phyloP scores from a whole-genome alignment of 2,113 vertebrate genomes.

The cat (Felis catus) region DNA sequence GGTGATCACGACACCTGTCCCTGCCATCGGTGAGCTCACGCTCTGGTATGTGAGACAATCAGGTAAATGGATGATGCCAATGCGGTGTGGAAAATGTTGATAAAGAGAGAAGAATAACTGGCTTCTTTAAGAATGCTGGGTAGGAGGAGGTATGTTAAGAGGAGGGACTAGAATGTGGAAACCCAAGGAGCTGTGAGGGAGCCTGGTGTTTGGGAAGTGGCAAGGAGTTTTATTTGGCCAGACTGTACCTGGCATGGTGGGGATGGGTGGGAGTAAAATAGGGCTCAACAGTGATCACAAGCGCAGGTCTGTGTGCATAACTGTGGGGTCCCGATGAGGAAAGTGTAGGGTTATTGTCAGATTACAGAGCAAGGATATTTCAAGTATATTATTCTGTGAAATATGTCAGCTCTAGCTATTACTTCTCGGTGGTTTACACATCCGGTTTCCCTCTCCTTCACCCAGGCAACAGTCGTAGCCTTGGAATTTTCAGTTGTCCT shows the following conservation, averaged over 20 bases:
- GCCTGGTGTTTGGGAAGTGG: neutral
- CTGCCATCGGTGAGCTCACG: neutral
- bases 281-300: neutral
- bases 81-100: neutral
- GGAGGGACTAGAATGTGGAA: neutral
- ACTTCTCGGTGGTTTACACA: neutral
- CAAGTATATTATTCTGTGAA: constrained; percentile 3
- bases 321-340: neutral
- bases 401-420: neutral
- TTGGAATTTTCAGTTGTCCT: neutral
- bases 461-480: neutral
- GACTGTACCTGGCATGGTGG: neutral
- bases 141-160: neutral
- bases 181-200: neutral
- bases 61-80: neutral
- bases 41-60: neutral
- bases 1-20: neutral
- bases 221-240: neutral
- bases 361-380: neutral
- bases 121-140: neutral
- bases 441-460: neutral
- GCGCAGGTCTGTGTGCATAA: neutral
- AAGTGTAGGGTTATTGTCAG: neutral
- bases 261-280: neutral
- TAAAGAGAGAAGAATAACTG: neutral